Evolutionary conservation across 2,888 invertebrate genomes (phyloP), one percentile per base, ranked within the genome.

Genomic region (Amphipoea lucens): DNA sequence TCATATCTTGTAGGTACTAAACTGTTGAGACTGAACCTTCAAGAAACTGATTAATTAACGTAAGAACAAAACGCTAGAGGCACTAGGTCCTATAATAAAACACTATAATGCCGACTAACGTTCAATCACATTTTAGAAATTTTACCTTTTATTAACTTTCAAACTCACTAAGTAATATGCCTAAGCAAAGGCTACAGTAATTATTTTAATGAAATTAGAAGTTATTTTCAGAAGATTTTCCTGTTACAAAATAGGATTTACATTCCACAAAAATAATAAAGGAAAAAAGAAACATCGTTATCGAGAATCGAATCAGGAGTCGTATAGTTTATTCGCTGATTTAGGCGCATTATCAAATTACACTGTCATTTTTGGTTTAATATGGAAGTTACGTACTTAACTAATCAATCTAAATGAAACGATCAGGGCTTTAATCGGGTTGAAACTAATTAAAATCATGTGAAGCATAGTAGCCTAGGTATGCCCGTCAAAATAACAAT

Each of bases 1-100:
- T n/a, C 40, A 63, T 29, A 66, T 42, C 23, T 29, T n/a, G 20
- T 54, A 23, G n/a, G n/a, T n/a, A n/a, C 48, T 57, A 20, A 57
- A 65, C 14, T 60, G 36, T 76, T 20, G 69, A 60, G n/a, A 57
- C 20, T 14, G 57, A 70, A 66, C n/a, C 36, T 60, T 78, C 23
- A 23, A 12, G n/a, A 57, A 84, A 78, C 45, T 68, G 87, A 87
- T 87, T 85, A 85, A 84, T 78, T 78, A 78, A 62, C 4, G 29
- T 51, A 72, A 81, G 78, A 60, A 81, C 71, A 60, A 73, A 71
- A 74, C 40, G 70, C 75, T 45, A 20, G 40, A 11, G 76, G 83
- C 83, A 71, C 68, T 60, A 67, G 9, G 79, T 79, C 51, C 66
- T 74, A 72, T 74, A 51, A 83, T 79, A 65, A 62, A 70, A 66